Evolutionary conservation across 2,888 invertebrate genomes (phyloP), one percentile per base, ranked within the genome.

Genomic region (Mythimna albipuncta): DNA sequence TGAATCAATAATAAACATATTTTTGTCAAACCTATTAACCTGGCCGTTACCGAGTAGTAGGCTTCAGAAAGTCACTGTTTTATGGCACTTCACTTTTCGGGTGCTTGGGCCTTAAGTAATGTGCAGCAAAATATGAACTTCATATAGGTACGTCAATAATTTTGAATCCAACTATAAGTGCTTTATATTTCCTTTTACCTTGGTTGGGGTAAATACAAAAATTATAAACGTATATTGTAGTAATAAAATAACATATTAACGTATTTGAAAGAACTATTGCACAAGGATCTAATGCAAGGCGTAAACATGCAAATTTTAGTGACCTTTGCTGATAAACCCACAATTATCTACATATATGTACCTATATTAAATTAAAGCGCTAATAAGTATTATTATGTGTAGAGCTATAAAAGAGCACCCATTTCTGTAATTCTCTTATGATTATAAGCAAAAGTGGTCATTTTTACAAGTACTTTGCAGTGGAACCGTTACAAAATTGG

Each of bases 171-270:
- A 44, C 13, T 44, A 13, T 6, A 54, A 64, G n/a, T n/a, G 26
- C 10, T 70, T 38, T 72, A 50, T 21, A 47, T 5, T 64, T 57
- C 38, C 41, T 26, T 52, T 69, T 44, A 52, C 52, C 11, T 47
- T 69, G 52, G 16, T 13, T 38, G 32, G 6, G 9, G 16, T 13
- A 44, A 58, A n/a, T 57, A 6, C 19, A 41, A 26, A 0, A 13
- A 38, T 47, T 47, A 0, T 5, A 52, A 68, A n/a, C 7, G 9
- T 32, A 6, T 32, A 32, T 57, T 47, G 47, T 47, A 13, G 13
- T 47, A 57, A 7, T 16, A 32, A 7, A 32, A 19, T 57, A 57
- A 16, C 32, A 57, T 19, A 57, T 13, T 19, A 19, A 19, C 32
- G 35, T 35, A 19, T 58, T 19, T 19, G 35, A 58, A 58, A 32